Percentiles rank a stretch among this genome's conserved stretches.
phyloP scores from a whole-genome alignment of 1,140 invertebrate genomes.

The Dendrolimus kikuchii region DNA sequence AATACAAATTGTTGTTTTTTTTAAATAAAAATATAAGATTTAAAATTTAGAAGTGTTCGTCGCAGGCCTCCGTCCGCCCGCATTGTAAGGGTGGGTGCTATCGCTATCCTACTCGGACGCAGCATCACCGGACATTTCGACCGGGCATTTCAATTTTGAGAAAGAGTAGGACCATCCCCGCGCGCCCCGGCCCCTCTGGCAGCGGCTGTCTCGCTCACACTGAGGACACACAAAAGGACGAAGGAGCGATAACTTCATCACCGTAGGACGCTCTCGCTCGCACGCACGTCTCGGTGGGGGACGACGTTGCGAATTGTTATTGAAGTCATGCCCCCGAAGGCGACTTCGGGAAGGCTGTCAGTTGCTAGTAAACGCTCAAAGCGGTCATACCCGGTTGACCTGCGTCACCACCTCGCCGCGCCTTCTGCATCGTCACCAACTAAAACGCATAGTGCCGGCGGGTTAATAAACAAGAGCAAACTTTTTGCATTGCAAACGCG shows the following conservation, averaged over 20 bases:
- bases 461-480: slow-evolving; percentile 54
- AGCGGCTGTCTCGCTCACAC: slow-evolving; percentile 47
- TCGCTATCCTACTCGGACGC: slow-evolving; percentile 66
- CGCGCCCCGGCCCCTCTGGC: slow-evolving; percentile 28
- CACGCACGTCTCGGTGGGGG: slow-evolving; percentile 62
- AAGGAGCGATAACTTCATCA: slow-evolving; percentile 70
- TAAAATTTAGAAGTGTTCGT: slow-evolving; percentile 64
- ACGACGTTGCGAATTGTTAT: slow-evolving; percentile 72
- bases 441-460: slow-evolving; percentile 28
- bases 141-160: slow-evolving; percentile 72
- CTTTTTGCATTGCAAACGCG: slow-evolving; percentile 19
- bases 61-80: slow-evolving; percentile 57
- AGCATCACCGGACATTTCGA: slow-evolving; percentile 71
- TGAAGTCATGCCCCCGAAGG: slow-evolving; percentile 71
- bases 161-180: slow-evolving; percentile 64
- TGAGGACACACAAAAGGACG: slow-evolving; percentile 60
- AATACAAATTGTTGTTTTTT: not conserved
- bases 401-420: slow-evolving; percentile 33
- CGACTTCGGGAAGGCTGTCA: slow-evolving; percentile 71
- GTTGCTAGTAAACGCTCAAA: slow-evolving; percentile 66
- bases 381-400: slow-evolving; percentile 56
- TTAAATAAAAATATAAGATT: slow-evolving; percentile 43
- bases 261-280: slow-evolving; percentile 53
- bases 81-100: slow-evolving; percentile 66
- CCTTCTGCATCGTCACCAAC: slow-evolving; percentile 30